Evolutionary conservation across 2,113 vertebrate species (phyloP).

Genomic region (Glareola pratincola): DNA sequence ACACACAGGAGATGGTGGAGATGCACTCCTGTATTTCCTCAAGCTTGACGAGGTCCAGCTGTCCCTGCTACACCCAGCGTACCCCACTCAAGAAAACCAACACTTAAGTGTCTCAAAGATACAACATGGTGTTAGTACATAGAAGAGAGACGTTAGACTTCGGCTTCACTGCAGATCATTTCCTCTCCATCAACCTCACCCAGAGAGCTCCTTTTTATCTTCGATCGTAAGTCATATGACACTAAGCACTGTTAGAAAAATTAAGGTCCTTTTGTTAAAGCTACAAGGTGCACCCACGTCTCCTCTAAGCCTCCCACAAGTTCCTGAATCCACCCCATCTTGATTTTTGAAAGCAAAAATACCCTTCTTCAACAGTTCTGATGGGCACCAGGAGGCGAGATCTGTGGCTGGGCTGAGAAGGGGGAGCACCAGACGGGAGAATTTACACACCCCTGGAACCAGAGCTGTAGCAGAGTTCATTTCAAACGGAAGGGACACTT

Average conservation of each 20-base stretch:
- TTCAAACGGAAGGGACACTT: background rate
- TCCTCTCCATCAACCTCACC: background rate
- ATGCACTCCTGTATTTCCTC: background rate
- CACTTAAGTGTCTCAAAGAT: background rate
- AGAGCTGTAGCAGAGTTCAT: background rate
- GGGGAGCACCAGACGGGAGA: background rate
- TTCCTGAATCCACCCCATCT: background rate
- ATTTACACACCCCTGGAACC: background rate
- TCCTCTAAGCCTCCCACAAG: background rate
- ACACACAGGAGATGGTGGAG: background rate
- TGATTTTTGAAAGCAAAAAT: background rate
- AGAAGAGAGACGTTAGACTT: fast-evolving
- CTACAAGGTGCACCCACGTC: background rate
- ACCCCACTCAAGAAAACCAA: background rate
- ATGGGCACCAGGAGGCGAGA: background rate
- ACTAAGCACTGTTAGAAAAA: background rate
- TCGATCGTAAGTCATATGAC: background rate
- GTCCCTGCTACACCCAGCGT: background rate
- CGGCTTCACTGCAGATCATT: background rate
- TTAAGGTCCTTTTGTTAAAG: background rate
- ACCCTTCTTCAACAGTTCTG: background rate
- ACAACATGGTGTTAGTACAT: background rate
- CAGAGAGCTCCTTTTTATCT: background rate
- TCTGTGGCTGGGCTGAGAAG: background rate
- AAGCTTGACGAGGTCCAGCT: background rate